These are phyloP conservation scores for Ceratina japonica DNA, from an alignment of 1,140 invertebrate species.

Conservation along the genomic window DNA sequence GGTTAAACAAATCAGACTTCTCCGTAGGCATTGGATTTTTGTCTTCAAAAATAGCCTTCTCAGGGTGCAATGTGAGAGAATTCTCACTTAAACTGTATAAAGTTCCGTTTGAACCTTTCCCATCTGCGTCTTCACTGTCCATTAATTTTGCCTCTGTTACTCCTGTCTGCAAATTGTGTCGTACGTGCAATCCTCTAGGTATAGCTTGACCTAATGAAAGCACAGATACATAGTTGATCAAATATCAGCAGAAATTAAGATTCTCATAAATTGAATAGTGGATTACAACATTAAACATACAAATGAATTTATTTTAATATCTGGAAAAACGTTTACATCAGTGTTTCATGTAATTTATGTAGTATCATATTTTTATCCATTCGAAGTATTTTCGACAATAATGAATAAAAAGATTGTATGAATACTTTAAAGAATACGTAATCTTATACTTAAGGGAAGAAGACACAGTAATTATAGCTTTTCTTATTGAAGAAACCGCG, in stretches of 20 bases:
- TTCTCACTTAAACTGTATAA: constrained; percentile 65
- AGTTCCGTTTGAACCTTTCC: constrained; percentile 70
- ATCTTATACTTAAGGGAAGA: too few species aligned
- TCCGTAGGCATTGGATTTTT: constrained; percentile 58
- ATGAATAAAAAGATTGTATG: background rate
- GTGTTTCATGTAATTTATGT: constrained; percentile 10
- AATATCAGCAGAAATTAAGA: background rate
- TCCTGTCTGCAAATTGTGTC: constrained; percentile 87
- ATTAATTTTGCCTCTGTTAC: constrained; percentile 87
- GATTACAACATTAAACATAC: background rate
- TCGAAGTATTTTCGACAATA: background rate
- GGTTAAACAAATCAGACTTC: constrained; percentile 58
- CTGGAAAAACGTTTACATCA: constrained; percentile 27
- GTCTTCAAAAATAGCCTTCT: constrained; percentile 63
- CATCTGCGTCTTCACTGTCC: constrained; percentile 76
- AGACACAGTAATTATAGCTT: background rate
- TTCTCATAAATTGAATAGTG: background rate
- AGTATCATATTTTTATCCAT: constrained; percentile 13
- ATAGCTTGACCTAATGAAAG: constrained; percentile 83
- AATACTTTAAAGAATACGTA: background rate
- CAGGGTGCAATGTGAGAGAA: constrained; percentile 70
- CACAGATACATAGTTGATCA: background rate
- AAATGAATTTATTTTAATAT: background rate
- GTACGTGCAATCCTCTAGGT: constrained; percentile 86
- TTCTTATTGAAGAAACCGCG: background rate